Conservation (phyloP, 2,113 vertebrate genomes). For the Apistogramma diplotaenia region DNA sequence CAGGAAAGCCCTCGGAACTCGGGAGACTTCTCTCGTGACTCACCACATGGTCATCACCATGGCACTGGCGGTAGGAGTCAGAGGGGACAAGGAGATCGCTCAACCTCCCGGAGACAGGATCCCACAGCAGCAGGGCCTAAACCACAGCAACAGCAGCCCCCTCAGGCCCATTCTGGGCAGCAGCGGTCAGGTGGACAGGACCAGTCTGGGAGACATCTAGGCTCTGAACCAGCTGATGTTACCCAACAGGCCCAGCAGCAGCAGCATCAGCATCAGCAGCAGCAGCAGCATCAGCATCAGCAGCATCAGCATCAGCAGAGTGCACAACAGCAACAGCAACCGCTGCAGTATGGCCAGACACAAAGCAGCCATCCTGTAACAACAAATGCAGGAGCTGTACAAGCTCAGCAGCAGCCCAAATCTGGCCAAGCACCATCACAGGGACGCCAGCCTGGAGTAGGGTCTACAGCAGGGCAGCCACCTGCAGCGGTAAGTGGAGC, state of each 20-base stretch:
- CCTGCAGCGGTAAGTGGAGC: conserved; percentile 77
- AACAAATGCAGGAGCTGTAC: conserved; percentile 42
- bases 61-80: conserved; percentile 82
- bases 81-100: conserved; percentile 73
- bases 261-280: conserved; percentile 58
- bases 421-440: conserved; percentile 68
- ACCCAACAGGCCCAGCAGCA: conserved; percentile 62
- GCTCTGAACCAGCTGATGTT: conserved; percentile 54
- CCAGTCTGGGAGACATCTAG: conserved; percentile 62
- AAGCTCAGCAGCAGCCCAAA: conserved; percentile 66
- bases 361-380: conserved; percentile 57
- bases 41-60: conserved; percentile 77
- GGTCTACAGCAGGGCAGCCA: conserved; percentile 62
- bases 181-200: conserved; percentile 63
- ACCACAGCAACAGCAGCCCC: conserved; percentile 66
- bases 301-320: conserved; percentile 55
- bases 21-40: conserved; percentile 83
- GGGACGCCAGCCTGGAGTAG: conserved; percentile 66
- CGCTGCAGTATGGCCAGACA: conserved; percentile 51
- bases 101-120: conserved; percentile 76
- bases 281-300: conserved; percentile 56
- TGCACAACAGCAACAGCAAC: conserved; percentile 56
- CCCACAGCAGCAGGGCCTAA: conserved; percentile 65
- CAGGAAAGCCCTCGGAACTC: conserved; percentile 81
- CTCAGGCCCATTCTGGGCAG: conserved; percentile 60